Conservation (phyloP, 1,140 invertebrate species). For the Seison nebaliae region DNA sequence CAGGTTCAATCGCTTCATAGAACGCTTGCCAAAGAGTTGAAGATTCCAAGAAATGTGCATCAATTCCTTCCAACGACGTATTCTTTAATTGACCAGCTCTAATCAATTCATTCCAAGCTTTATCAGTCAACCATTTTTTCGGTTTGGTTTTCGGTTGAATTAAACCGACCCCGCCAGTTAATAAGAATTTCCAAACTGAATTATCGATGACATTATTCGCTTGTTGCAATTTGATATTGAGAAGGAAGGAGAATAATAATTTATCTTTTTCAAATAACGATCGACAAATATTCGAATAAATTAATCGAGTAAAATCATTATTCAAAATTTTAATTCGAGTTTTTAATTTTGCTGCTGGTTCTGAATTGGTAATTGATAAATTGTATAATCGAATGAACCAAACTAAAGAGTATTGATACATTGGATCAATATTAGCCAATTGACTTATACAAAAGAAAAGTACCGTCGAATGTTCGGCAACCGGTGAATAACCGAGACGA, state of each 20-base stretch:
- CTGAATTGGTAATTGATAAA: slow-evolving; percentile 60
- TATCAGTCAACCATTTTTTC: slow-evolving; percentile 39
- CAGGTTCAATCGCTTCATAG: slow-evolving; percentile 37
- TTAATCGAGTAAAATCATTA: slow-evolving; percentile 56
- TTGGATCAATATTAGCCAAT: slow-evolving; percentile 23
- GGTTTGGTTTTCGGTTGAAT: slow-evolving; percentile 45
- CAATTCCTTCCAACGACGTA: slow-evolving; percentile 1
- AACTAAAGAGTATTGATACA: slow-evolving; percentile 90
- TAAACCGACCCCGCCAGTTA: slow-evolving; percentile 57
- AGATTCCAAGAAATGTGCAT: slow-evolving; percentile 27
- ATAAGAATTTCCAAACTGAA: slow-evolving; percentile 53
- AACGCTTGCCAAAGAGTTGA: slow-evolving; percentile 42
- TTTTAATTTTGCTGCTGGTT: slow-evolving; percentile 49
- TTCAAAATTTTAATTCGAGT: slow-evolving; percentile 44
- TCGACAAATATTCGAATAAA: slow-evolving; percentile 68
- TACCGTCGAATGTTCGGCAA: slow-evolving; percentile 10
- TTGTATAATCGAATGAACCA: slow-evolving; percentile 49
- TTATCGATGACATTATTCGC: slow-evolving; percentile 32
- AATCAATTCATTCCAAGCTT: slow-evolving; percentile 58
- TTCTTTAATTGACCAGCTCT: slow-evolving; percentile 37
- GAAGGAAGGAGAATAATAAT: slow-evolving; percentile 16
- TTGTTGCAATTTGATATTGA: slow-evolving; percentile 14
- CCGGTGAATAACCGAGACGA: slow-evolving; percentile 22
- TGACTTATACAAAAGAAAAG: slow-evolving; percentile 11
- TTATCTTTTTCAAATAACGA: slow-evolving; percentile 81